phyloP scores from a whole-genome alignment of 2,797 vertebrate genomes.

The Tadarida brasiliensis region DNA sequence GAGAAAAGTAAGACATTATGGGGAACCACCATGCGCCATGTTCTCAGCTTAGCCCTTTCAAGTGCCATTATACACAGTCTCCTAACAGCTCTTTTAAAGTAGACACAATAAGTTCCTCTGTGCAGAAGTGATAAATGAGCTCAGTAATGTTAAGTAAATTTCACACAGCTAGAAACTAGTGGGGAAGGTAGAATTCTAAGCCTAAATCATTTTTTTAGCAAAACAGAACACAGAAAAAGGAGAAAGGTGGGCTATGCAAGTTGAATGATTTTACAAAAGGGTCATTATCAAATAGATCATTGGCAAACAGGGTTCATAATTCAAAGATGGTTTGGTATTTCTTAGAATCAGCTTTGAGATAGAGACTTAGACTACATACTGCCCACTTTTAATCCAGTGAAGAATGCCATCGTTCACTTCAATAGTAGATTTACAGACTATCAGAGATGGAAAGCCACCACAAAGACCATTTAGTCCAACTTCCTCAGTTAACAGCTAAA shows the following conservation, averaged over 20 bases:
- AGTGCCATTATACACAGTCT: not conserved
- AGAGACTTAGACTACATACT: not conserved
- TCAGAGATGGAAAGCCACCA: not conserved
- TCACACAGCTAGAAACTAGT: not conserved
- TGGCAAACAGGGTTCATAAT: slow-evolving; percentile 40
- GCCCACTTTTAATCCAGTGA: not conserved
- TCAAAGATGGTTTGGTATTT: not conserved
- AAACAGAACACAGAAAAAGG: not conserved
- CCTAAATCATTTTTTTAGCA: not conserved
- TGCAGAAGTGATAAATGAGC: not conserved
- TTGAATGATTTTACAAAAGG: not conserved
- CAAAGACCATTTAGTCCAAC: not conserved
- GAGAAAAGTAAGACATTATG: not conserved
- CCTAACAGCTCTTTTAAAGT: not conserved
- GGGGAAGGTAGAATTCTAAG: not conserved
- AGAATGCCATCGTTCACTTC: not conserved
- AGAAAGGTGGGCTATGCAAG: not conserved
- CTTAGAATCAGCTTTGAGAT: not conserved
- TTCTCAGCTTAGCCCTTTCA: not conserved
- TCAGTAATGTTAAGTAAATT: slow-evolving; percentile 17
- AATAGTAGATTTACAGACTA: not conserved
- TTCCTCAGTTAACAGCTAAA: not conserved
- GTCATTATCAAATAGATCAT: not conserved
- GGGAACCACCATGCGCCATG: not conserved
- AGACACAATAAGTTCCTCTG: not conserved